phyloP scores from a whole-genome alignment of 2,888 invertebrate species.

The Archips xylosteana region DNA sequence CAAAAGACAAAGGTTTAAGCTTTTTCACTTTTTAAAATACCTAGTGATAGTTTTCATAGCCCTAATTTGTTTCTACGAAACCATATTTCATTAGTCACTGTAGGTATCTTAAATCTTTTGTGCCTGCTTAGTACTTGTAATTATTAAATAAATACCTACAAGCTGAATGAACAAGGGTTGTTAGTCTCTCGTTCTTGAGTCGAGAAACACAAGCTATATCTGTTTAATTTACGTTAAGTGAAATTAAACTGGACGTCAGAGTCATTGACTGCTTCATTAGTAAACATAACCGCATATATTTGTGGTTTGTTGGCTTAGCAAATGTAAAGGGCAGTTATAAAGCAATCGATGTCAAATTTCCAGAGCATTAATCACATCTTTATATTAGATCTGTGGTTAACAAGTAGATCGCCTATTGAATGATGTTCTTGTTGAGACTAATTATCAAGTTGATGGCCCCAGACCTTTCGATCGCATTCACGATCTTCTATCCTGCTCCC shows the following conservation, averaged over 20 bases:
- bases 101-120: not conserved
- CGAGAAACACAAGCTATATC: slow-evolving; percentile 24
- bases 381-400: not conserved
- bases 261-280: slow-evolving; percentile 28
- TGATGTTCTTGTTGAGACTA: not conserved
- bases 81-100: not conserved
- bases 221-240: slow-evolving; percentile 37
- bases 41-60: not conserved
- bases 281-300: slow-evolving; percentile 14
- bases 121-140: not conserved
- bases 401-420: not conserved
- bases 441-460: not conserved
- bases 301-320: slow-evolving; percentile 17
- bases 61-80: not conserved
- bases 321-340: slow-evolving; percentile 18
- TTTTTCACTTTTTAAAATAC: too few species aligned
- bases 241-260: slow-evolving; percentile 32
- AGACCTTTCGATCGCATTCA: too few species aligned
- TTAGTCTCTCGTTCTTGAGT: not conserved
- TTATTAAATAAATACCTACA: too few species aligned
- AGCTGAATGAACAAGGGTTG: slow-evolving; percentile 16
- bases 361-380: not conserved
- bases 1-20: too few species aligned
- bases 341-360: slow-evolving; percentile 7
- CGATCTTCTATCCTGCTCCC: too few species aligned